Percentiles rank a stretch among this genome's conserved stretches.
Conservation (phyloP, 2,113 vertebrate genomes). For the Neogobius melanostomus region DNA sequence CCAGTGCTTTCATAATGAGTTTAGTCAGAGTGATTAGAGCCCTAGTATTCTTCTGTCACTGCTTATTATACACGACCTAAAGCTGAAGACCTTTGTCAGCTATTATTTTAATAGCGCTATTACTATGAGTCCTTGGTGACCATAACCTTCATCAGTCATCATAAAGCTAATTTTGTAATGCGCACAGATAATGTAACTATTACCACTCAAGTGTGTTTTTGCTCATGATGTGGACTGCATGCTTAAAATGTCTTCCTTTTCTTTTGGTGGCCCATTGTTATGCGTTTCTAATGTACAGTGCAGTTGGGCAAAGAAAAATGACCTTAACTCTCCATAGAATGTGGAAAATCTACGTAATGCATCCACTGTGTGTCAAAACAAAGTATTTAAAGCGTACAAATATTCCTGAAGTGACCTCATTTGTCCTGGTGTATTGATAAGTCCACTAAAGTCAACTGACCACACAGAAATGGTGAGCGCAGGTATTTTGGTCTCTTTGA, state of each 20-base stretch:
- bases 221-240: neutral
- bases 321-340: neutral
- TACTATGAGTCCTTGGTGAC: conserved; percentile 61
- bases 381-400: too few species aligned
- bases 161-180: conserved; percentile 38
- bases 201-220: conserved; percentile 13
- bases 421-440: neutral
- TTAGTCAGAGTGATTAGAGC: conserved; percentile 63
- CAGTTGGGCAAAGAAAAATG: conserved; percentile 73
- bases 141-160: conserved; percentile 55
- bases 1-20: conserved; percentile 59
- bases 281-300: conserved; percentile 72
- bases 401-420: neutral
- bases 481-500: neutral
- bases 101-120: conserved; percentile 63
- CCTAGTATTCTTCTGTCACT: conserved; percentile 61
- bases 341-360: neutral
- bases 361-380: too few species aligned
- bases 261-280: neutral
- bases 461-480: neutral
- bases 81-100: conserved; percentile 63
- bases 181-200: conserved; percentile 16
- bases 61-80: conserved; percentile 57
- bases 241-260: neutral
- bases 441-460: neutral